These are phyloP conservation scores for Ctena decussata DNA, from an alignment of 2,888 invertebrate genomes.

Conservation along the genomic window DNA sequence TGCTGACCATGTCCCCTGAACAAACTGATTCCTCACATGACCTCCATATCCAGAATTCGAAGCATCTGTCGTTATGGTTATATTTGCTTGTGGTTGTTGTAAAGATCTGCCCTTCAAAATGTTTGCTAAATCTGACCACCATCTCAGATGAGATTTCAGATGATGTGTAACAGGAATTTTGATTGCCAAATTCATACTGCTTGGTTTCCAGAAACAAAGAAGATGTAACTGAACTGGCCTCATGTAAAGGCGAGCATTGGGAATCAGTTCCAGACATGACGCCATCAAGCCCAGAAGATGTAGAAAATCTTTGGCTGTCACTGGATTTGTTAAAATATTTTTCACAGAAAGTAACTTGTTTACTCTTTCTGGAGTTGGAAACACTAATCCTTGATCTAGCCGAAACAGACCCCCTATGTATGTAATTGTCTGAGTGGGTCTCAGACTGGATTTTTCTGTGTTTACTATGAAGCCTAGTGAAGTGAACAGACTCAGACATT, in stretches of 20 bases:
- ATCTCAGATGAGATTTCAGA: constrained; percentile 18
- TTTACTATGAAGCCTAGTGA: too few relatives aligned
- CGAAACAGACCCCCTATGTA: too few relatives aligned
- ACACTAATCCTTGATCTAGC: too few relatives aligned
- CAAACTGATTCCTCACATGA: constrained; percentile 7
- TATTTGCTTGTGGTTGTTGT: background rate
- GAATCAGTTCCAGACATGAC: constrained; percentile 41
- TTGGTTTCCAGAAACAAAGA: constrained; percentile 19
- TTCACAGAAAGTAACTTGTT: too few relatives aligned
- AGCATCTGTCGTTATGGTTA: constrained; percentile 41
- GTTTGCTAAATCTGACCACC: constrained; percentile 17
- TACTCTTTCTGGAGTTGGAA: too few relatives aligned
- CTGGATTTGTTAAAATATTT: too few relatives aligned
- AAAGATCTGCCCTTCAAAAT: constrained; percentile 21
- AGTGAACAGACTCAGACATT: too few relatives aligned
- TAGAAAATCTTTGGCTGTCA: constrained; percentile 29
- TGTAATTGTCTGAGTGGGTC: too few relatives aligned
- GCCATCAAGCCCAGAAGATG: constrained; percentile 34
- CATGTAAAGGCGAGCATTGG: constrained; percentile 31
- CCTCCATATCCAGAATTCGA: constrained; percentile 34
- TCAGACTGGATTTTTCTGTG: too few relatives aligned
- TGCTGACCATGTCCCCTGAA: constrained; percentile 28
- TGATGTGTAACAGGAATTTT: constrained; percentile 16
- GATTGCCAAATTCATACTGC: background rate
- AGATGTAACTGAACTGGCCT: constrained; percentile 31